phyloP scores from a whole-genome alignment of 2,888 invertebrate species.

The Drosophila gaucha region DNA sequence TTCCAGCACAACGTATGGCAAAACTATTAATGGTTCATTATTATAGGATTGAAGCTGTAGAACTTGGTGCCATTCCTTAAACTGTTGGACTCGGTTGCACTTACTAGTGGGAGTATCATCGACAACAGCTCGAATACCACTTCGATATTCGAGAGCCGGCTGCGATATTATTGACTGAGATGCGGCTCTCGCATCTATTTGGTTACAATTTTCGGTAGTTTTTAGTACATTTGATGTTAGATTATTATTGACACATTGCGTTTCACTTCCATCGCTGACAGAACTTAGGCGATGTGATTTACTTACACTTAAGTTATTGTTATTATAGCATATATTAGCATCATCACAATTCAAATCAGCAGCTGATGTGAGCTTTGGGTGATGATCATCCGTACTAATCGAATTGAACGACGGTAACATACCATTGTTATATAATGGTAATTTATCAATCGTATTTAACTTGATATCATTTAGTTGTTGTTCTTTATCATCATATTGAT shows the following conservation, averaged over 20 bases:
- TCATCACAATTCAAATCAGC: slow-evolving; percentile 64
- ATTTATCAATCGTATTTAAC: slow-evolving; percentile 20
- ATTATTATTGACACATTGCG: slow-evolving; percentile 15
- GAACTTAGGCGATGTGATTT: slow-evolving; percentile 44
- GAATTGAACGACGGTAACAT: slow-evolving; percentile 81
- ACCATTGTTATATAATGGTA: slow-evolving; percentile 72
- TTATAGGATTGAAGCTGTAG: slow-evolving; percentile 90
- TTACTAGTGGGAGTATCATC: slow-evolving; percentile 56
- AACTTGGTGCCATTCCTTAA: slow-evolving; percentile 97
- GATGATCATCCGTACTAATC: slow-evolving; percentile 53
- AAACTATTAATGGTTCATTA: slow-evolving; percentile 93
- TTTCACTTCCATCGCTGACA: slow-evolving; percentile 30
- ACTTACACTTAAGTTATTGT: slow-evolving; percentile 60
- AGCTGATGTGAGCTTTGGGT: slow-evolving; percentile 13
- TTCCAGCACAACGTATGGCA: slow-evolving; percentile 99
- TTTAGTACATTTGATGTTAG: slow-evolving; percentile 9
- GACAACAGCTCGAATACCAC: slow-evolving; percentile 71
- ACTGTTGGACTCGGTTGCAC: slow-evolving; percentile 84
- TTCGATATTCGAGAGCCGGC: slow-evolving; percentile 67
- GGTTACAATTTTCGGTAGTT: slow-evolving; percentile 6
- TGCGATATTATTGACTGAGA: background rate
- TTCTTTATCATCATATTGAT: slow-evolving; percentile 7
- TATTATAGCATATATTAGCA: slow-evolving; percentile 65
- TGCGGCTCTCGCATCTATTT: too few relatives aligned
- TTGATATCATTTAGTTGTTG: slow-evolving; percentile 3